Percentiles rank a stretch among this genome's conserved stretches.
phyloP scores from a whole-genome alignment of 2,797 vertebrate genomes.

The Lagorchestes hirsutus region DNA sequence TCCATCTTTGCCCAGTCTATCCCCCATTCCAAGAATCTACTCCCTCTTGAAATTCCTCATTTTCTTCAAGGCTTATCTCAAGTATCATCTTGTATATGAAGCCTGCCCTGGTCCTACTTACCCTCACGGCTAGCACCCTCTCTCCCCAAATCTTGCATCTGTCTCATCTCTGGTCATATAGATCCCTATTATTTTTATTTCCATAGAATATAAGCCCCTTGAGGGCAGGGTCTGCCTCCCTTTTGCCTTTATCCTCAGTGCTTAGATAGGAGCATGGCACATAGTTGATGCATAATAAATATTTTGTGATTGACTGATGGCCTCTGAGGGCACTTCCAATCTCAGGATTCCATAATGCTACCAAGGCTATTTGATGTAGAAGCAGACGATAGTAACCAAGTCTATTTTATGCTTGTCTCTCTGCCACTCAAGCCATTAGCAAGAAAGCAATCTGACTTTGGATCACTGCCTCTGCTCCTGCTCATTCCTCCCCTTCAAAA shows the following conservation, averaged over 20 bases:
- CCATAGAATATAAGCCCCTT: not conserved
- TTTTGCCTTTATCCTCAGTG: not conserved
- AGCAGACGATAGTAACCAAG: slow-evolving; percentile 24
- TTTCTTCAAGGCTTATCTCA: not conserved
- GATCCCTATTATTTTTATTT: not conserved
- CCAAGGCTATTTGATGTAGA: slow-evolving; percentile 34
- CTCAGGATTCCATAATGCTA: not conserved
- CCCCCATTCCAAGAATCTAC: not conserved
- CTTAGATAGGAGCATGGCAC: not conserved
- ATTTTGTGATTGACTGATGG: not conserved
- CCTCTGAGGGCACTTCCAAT: not conserved
- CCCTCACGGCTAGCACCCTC: not conserved
- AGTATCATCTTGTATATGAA: not conserved
- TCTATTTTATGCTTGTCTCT: slow-evolving; percentile 31
- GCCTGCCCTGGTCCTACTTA: not conserved
- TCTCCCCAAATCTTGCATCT: not conserved
- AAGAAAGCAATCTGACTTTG: slow-evolving; percentile 27
- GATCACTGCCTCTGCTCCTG: not conserved
- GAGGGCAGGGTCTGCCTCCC: not conserved
- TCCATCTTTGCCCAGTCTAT: not conserved
- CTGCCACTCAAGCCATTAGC: slow-evolving; percentile 20
- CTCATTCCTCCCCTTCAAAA: not conserved
- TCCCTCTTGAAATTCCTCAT: not conserved
- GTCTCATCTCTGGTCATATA: not conserved
- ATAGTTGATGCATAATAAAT: not conserved